These are phyloP conservation scores for Aulostomus chinensis DNA, from an alignment of 2,797 vertebrate genomes.

Conservation along the genomic window DNA sequence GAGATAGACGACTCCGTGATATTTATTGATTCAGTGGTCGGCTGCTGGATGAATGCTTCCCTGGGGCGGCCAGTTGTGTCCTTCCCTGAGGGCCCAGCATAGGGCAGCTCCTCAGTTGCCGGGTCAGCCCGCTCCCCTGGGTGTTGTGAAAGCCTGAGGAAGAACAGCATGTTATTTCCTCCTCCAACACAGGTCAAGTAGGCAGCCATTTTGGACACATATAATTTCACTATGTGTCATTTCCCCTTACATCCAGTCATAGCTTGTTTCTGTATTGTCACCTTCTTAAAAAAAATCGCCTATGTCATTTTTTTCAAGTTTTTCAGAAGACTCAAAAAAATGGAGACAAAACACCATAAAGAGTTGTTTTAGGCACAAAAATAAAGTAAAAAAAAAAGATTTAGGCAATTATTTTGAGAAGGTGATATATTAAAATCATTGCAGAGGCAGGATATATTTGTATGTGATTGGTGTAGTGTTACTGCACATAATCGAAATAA, in stretches of 20 bases:
- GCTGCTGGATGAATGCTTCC: slow-evolving; percentile 45
- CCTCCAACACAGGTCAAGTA: slow-evolving; percentile 63
- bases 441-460: slow-evolving; percentile 1
- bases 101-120: slow-evolving; percentile 47
- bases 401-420: too few species aligned
- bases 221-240: slow-evolving; percentile 29
- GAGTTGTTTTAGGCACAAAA: too few species aligned
- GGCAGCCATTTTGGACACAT: slow-evolving; percentile 68
- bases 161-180: slow-evolving; percentile 63
- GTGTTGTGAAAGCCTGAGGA: slow-evolving; percentile 53
- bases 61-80: slow-evolving; percentile 42
- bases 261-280: slow-evolving; percentile 7
- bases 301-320: too few species aligned
- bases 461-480: slow-evolving; percentile 1
- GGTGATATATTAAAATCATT: slow-evolving; percentile 2
- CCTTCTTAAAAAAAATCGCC: too few species aligned
- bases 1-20: slow-evolving; percentile 29
- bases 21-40: slow-evolving; percentile 61
- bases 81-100: slow-evolving; percentile 46
- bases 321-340: too few species aligned
- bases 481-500: background rate
- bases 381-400: too few species aligned
- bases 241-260: background rate
- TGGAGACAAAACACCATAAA: too few species aligned
- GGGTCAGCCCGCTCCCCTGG: slow-evolving; percentile 66